Conservation (phyloP, 2,888 invertebrate genomes). For the Parochlus steinenii region DNA sequence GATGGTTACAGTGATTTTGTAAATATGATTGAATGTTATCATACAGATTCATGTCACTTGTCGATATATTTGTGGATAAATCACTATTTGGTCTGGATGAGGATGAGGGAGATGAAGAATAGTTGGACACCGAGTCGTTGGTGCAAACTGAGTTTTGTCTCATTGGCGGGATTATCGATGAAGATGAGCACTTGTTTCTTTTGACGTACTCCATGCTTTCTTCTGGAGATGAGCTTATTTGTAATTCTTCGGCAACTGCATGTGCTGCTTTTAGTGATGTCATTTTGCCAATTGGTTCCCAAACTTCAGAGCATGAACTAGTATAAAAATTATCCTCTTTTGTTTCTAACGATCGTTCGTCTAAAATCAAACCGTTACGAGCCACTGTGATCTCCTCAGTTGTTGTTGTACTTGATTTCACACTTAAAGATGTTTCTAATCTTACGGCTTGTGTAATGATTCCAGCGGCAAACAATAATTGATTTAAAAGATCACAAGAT, state of each 20-base stretch:
- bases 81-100: slow-evolving; percentile 11
- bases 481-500: slow-evolving; percentile 51
- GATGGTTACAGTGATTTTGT: slow-evolving; percentile 11
- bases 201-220: slow-evolving; percentile 8
- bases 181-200: slow-evolving; percentile 8
- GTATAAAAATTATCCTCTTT: slow-evolving; percentile 55
- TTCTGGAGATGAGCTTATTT: not conserved
- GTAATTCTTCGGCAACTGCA: not conserved
- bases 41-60: slow-evolving; percentile 11
- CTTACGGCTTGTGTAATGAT: slow-evolving; percentile 49
- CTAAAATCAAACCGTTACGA: slow-evolving; percentile 47
- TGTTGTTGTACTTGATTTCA: slow-evolving; percentile 51
- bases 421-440: slow-evolving; percentile 51
- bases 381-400: slow-evolving; percentile 54
- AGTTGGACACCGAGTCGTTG: slow-evolving; percentile 11
- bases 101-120: slow-evolving; percentile 11
- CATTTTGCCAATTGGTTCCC: slow-evolving; percentile 35
- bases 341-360: slow-evolving; percentile 49
- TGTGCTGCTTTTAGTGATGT: slow-evolving; percentile 1
- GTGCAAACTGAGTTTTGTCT: slow-evolving; percentile 12
- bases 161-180: slow-evolving; percentile 8
- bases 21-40: slow-evolving; percentile 12
- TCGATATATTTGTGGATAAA: slow-evolving; percentile 10
- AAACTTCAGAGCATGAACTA: slow-evolving; percentile 47
- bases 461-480: slow-evolving; percentile 47